Evolutionary conservation across 2,113 vertebrate species (phyloP), one percentile per base, ranked within the genome.

Genomic region (Rhabdomys dilectus): DNA sequence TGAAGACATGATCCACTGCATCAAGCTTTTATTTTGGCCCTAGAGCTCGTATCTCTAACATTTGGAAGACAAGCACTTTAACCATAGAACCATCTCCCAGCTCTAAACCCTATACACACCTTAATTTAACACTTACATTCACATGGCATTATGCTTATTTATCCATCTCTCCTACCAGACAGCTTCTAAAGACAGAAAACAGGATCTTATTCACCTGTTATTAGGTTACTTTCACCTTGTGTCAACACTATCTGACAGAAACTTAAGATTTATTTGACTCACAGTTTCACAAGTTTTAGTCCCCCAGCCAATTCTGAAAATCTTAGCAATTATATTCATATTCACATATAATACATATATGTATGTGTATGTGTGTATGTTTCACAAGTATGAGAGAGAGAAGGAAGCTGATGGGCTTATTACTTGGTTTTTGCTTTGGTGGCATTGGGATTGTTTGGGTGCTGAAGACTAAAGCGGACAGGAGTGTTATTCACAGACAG

Each of bases 331-430:
- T 42, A 62, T 62, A 42, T 62, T 84, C n/a, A 42, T 62, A 19
- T 42, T 29, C 62, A 42, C 42, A 62, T 84, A 8, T 39, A 22
- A 29, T 29, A 12, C 60, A 8, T 64, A 3, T 64, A 0, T 84
- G 0, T 81, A 12, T 81, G n/a, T 81, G n/a, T 62, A 3, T 64
- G 15, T 45, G 13, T 62, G n/a, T 62, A 9, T 85, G 24, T 45
- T 42, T 66, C 92, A 98, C 17, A 62, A 36, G 56, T 60, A 42
- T 31, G 26, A 62, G 80, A 96, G n/a, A 96, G 89, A 96, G 68
- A 97, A 86, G 96, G 90, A 96, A 56, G 81, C 34, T 60, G 88
- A 95, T 51, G 76, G 31, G 70, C 64, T 70, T 13, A 31, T 84
- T 45, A 29, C 36, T 85, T 85, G 34, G n/a, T 66, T 48, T 72